Conservation (phyloP, 53 echinoderm and acorn worm genomes). For the Apostichopus leukothele region DNA sequence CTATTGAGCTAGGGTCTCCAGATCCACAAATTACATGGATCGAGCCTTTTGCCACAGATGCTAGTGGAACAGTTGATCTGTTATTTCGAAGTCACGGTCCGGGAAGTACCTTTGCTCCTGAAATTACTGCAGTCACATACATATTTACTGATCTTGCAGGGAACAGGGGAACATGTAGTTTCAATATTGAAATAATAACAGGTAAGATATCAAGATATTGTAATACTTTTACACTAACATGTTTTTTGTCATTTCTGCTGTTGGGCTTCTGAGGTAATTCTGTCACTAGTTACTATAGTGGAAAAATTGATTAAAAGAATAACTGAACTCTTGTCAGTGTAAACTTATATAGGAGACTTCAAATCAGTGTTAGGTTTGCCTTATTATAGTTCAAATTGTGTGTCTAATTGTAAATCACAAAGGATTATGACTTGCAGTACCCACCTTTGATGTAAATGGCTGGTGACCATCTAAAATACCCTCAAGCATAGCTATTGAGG, state of each 20-base stretch:
- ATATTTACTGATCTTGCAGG: background rate
- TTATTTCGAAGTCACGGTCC: background rate
- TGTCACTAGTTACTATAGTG: background rate
- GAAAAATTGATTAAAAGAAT: background rate
- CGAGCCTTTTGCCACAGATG: constrained; percentile 60
- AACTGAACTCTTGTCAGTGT: background rate
- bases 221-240: background rate
- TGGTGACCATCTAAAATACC: too few species aligned
- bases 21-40: constrained; percentile 41
- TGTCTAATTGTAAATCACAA: too few species aligned
- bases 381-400: background rate
- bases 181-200: constrained; percentile 8
- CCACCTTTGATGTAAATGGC: too few species aligned
- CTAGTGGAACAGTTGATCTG: constrained; percentile 26
- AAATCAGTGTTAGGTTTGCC: too few species aligned
- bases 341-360: too few species aligned
- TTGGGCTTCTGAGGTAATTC: background rate
- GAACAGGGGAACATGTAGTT: background rate
- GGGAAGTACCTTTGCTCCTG: background rate
- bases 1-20: constrained; percentile 25
- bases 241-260: background rate
- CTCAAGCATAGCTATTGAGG: too few species aligned
- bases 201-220: background rate
- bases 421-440: too few species aligned
- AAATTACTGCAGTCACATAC: background rate